Conservation (phyloP, 2,797 vertebrate species). For the Coreius guichenoti region DNA sequence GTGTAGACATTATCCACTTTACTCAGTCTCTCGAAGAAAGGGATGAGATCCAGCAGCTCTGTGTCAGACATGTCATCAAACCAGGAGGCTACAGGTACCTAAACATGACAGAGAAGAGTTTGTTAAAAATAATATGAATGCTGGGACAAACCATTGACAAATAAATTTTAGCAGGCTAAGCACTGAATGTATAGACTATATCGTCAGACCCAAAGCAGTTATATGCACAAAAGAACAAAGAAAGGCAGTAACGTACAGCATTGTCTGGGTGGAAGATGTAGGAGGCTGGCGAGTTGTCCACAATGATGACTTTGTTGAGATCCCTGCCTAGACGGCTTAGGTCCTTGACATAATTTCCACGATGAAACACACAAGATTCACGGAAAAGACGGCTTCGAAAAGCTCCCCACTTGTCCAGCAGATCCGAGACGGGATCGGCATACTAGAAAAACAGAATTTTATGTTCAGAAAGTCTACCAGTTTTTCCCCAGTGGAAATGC, state of each 20-base stretch:
- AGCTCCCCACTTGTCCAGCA: conserved; percentile 94
- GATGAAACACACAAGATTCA: conserved; percentile 97
- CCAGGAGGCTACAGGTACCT: conserved; percentile 97
- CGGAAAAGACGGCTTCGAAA: conserved; percentile 93
- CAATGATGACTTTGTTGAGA: conserved; percentile 91
- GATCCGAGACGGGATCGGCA: conserved; percentile 93
- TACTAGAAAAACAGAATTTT: conserved; percentile 77
- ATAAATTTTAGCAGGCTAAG: neutral
- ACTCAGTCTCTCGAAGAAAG: conserved; percentile 97
- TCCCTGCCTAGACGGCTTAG: conserved; percentile 94
- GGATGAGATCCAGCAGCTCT: conserved; percentile 93
- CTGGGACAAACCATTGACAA: neutral
- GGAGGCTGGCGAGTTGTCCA: conserved; percentile 97
- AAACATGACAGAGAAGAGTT: neutral
- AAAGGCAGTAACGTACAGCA: conserved; percentile 79
- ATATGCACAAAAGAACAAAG: conserved; percentile 12
- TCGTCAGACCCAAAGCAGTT: neutral
- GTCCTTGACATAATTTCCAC: conserved; percentile 97
- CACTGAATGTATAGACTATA: neutral
- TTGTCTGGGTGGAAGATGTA: conserved; percentile 98
- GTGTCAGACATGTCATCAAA: conserved; percentile 97
- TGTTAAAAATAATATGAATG: neutral
- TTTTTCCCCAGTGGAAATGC: too few species aligned
- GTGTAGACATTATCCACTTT: conserved; percentile 91
- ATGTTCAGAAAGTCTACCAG: too few species aligned